Conservation (phyloP, 2,113 vertebrate genomes). For the Nycticebus coucang region DNA sequence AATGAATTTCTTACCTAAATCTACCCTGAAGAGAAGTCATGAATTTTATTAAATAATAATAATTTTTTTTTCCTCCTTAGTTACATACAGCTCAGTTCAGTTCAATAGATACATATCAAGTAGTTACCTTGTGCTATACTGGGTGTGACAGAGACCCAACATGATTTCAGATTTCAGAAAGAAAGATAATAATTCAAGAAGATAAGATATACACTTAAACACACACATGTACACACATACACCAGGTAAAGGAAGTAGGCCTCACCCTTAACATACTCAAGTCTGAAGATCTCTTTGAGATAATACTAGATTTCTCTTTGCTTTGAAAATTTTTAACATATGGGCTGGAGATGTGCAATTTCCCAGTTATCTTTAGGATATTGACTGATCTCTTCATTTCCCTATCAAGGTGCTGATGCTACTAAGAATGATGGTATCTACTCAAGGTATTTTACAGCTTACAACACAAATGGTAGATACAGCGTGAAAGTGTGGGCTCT, state of each 20-base stretch:
- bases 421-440: slow-evolving; percentile 83
- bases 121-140: not conserved
- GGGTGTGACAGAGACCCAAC: not conserved
- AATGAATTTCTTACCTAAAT: slow-evolving; percentile 24
- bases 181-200: not conserved
- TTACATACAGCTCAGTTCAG: not conserved
- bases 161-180: slow-evolving; percentile 30
- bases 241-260: not conserved
- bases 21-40: not conserved
- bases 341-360: slow-evolving; percentile 16
- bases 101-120: not conserved
- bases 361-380: not conserved
- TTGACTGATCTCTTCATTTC: slow-evolving; percentile 45
- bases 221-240: not conserved
- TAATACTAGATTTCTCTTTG: slow-evolving; percentile 12
- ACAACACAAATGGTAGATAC: slow-evolving; percentile 78
- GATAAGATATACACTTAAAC: not conserved
- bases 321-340: not conserved
- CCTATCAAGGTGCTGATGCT: slow-evolving; percentile 82
- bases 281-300: not conserved
- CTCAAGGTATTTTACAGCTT: slow-evolving; percentile 82
- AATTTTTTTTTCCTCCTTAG: not conserved
- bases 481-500: slow-evolving; percentile 81
- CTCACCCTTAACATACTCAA: not conserved
- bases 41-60: slow-evolving; percentile 12